These are phyloP conservation scores for Sphaerodactylus townsendi DNA, from an alignment of 2,113 vertebrate genomes.

Conservation along the genomic window DNA sequence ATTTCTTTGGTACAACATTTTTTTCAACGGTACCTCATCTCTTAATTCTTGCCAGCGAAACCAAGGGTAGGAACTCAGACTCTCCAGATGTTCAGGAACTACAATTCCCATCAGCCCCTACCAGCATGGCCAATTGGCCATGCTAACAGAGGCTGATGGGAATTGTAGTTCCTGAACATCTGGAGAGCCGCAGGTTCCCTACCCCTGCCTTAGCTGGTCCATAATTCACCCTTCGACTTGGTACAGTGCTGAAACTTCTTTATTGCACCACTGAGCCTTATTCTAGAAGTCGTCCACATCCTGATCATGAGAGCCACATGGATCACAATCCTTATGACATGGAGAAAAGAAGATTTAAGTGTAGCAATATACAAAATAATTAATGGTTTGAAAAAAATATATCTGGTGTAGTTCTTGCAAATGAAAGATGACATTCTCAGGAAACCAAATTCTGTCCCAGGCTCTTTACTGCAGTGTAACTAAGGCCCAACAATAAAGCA, in stretches of 20 bases:
- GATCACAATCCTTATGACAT: not conserved
- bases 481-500: not conserved
- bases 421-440: too few relatives aligned
- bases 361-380: not conserved
- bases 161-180: too few relatives aligned
- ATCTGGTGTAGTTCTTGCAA: not conserved
- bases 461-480: not conserved
- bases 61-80: too few relatives aligned
- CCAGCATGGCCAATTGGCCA: too few relatives aligned
- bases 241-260: not conserved
- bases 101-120: too few relatives aligned
- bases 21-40: too few relatives aligned
- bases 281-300: not conserved
- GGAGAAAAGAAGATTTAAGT: not conserved
- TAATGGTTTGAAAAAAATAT: not conserved
- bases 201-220: not conserved
- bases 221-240: not conserved
- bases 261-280: not conserved
- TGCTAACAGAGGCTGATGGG: too few relatives aligned
- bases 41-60: too few relatives aligned
- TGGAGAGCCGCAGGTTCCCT: too few relatives aligned
- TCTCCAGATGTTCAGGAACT: too few relatives aligned
- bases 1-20: not conserved
- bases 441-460: not conserved
- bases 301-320: not conserved